phyloP scores from a whole-genome alignment of 2,797 vertebrate genomes.

The Neosilurus hyrtlii region DNA sequence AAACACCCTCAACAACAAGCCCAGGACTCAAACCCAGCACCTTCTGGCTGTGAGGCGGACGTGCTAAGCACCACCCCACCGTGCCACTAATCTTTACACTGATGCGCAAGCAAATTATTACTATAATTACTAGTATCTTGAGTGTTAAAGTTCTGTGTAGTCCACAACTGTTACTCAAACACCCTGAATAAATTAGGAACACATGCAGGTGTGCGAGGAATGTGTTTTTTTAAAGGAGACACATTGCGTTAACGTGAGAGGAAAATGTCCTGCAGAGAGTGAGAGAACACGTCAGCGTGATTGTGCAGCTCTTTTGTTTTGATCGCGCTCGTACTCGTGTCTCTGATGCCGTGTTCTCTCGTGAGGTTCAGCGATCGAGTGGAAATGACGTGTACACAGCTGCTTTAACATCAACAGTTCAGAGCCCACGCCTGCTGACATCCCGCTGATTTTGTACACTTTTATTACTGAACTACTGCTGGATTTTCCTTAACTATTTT shows the following conservation, averaged over 20 bases:
- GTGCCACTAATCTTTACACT: too few species aligned
- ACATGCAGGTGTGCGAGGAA: not conserved
- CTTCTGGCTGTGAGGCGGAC: too few species aligned
- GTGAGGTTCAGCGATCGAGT: not conserved
- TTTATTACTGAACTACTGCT: not conserved
- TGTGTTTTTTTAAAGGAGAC: not conserved
- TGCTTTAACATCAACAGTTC: not conserved
- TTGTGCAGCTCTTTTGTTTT: not conserved
- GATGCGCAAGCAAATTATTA: too few species aligned
- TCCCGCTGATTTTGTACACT: not conserved
- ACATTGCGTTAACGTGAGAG: not conserved
- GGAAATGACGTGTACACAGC: not conserved
- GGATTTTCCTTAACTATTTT: not conserved
- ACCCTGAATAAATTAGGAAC: too few species aligned
- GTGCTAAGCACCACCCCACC: too few species aligned
- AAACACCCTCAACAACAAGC: too few species aligned
- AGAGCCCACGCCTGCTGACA: not conserved
- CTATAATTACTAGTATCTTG: too few species aligned
- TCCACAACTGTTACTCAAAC: too few species aligned
- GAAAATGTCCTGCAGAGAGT: not conserved
- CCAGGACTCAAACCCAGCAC: too few species aligned
- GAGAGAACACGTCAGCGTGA: not conserved
- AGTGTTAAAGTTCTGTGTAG: too few species aligned
- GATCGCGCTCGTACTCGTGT: not conserved
- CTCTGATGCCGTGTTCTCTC: not conserved